Percentiles rank a stretch among this genome's conserved stretches.
phyloP scores from a whole-genome alignment of 2,797 vertebrate genomes.

The Acipenser oxyrinchus region DNA sequence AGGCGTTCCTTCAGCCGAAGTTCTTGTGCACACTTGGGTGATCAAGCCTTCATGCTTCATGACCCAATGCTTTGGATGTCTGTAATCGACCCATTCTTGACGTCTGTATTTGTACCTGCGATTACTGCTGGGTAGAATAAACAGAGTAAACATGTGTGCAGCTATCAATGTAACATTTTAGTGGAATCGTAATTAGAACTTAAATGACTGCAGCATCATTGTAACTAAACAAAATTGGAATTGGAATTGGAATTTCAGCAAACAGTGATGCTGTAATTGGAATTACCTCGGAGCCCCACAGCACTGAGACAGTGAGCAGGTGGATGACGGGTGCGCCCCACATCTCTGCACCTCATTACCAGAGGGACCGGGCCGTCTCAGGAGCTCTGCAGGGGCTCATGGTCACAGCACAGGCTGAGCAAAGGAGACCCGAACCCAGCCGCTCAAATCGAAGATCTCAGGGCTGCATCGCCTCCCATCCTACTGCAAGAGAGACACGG shows the following conservation, averaged over 20 bases:
- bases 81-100: too few relatives aligned
- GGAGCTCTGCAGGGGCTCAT: slow-evolving; percentile 15
- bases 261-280: not conserved
- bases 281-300: slow-evolving; percentile 33
- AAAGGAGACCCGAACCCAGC: slow-evolving; percentile 2
- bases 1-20: too few relatives aligned
- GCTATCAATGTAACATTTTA: not conserved
- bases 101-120: too few relatives aligned
- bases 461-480: too few relatives aligned
- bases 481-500: too few relatives aligned
- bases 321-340: slow-evolving; percentile 26
- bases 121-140: not conserved
- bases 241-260: not conserved
- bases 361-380: slow-evolving; percentile 24
- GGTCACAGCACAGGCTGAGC: slow-evolving; percentile 6
- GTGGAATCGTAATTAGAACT: not conserved
- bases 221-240: not conserved
- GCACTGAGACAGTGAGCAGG: slow-evolving; percentile 33
- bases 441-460: too few relatives aligned
- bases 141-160: not conserved
- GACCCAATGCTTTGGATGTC: too few relatives aligned
- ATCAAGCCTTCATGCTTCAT: too few relatives aligned
- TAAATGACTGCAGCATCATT: not conserved
- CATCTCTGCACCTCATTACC: slow-evolving; percentile 33
- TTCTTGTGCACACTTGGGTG: too few relatives aligned